Evolutionary conservation across 2,888 invertebrate species (phyloP), one percentile per base, ranked within the genome.

Genomic region (Oxycera nigricornis): DNA sequence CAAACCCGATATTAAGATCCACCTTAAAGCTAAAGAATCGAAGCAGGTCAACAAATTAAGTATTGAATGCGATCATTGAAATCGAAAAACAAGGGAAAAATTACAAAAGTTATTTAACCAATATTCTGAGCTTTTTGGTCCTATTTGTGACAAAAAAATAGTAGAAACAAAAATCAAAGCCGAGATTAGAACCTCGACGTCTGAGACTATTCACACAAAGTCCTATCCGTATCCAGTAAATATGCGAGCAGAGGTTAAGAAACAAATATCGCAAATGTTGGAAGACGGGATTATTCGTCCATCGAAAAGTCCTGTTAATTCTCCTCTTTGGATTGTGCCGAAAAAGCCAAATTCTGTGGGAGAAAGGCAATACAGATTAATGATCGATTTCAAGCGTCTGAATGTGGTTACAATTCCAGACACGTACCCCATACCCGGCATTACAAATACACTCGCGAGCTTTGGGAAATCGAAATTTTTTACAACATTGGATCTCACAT

Each of bases 221-320:
- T 57, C 70, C 9, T 78, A 78, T n/a, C 74, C 73, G 7, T 78
- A 77, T 41, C 73, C 75, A 1, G 39, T 46, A 0, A 41, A 73
- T 41, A 41, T 77, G 17, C 50, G 74, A 24, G 50, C 6, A 1
- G 73, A 72, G 28, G 74, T 75, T 2, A 74, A 76, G 1, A 67
- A 50, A 17, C 65, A 76, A 55, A 22, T 72, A 73, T 1, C 39
- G 55, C 17, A 57, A 41, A 67, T 75, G 68, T 39, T 75, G 2
- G 35, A 35, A 35, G 35, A 35, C 6, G 11, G 35, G 35, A 35
- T 35, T 35, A 35, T 35, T 35, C 11, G 35, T 7, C 35, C 35
- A 7, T 35, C 35, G 35, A 35, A 35, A 11, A 35, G 79, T 50
- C 78, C 79, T 0, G 80, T 80, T 50, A 80, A 80, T 6, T 79